Evolutionary conservation across 1,140 invertebrate genomes (phyloP), one percentile per base, ranked within the genome.

Genomic region (Zaprionus inermis): DNA sequence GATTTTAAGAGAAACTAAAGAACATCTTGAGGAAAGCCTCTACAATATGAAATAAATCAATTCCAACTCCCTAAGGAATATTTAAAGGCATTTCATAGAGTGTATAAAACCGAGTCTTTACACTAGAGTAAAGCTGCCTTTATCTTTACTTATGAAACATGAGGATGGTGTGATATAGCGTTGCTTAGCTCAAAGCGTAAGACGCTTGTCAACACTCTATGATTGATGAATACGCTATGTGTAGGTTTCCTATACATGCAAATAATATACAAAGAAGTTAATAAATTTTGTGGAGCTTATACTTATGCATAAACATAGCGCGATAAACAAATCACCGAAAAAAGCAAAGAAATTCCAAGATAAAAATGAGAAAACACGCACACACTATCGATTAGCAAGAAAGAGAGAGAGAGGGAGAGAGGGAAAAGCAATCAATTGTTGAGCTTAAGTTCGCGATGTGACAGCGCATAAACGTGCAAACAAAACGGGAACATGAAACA

Each of bases 401-500:
- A 14, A 28, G 36, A 38, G 34, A 38, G 24, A 28, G 24, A 28
- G 24, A 4, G 24, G 5, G 24, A 4, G 24, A 28, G 24, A 24
- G 24, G 24, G 5, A 44, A 44, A 54, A 22, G 44, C 44, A 54
- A 28, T 54, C 51, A 54, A 54, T 54, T 54, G 20, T 49, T 22
- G 44, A 49, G 44, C 60, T 67, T 24, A 58, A 56, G 36, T 56
- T 55, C 16, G 32, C 30, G 55, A 36, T 59, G 57, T 60, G 57
- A 28, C 46, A 28, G 16, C 52, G 71, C 60, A 41, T 64, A 70
- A 72, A 59, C 69, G 12, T 28, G 18, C 34, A 38, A 22, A 69
- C 51, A 22, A 61, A 72, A 67, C 56, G 56, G 56, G 56, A 59
- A 65, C 58, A 72, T 64, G 36, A 20, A 69, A 56, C 58, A 58